Evolutionary conservation across 2,888 invertebrate genomes (phyloP), one percentile per base, ranked within the genome.

Genomic region (Troides oblongomaculatus): DNA sequence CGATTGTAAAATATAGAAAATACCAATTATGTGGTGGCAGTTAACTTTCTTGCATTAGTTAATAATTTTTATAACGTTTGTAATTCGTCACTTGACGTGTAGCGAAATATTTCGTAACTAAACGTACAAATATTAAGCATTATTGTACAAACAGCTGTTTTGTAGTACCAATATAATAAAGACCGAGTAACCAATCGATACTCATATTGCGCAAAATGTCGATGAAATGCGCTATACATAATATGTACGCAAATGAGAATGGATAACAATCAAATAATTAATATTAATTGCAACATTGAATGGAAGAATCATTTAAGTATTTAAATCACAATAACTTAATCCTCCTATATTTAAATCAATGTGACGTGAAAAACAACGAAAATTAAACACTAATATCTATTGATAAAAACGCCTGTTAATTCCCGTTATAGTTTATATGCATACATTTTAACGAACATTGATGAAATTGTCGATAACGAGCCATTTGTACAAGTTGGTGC

Each of bases 161-260:
- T 89, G 81, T 85, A 87, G 86, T 83, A 83, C 6, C 81, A 77
- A 77, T 82, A 81, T 82, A 89, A 86, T 85, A 89, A 83, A 10
- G 81, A 89, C 86, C 86, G 84, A 84, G 84, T 84, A 83, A 81
- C 79, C 83, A 88, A 92, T 92, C 92, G 89, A 92, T 92, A 92
- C 87, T 81, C 84, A 84, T 85, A 90, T 84, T 92, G 92, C 92
- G 92, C 91, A 92, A 91, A 92, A 89, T 90, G 88, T 86, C 86
- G 87, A 83, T 79, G 83, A 89, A 89, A 86, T 89, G 90, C 86
- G 89, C 86, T 88, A 85, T 78, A 76, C 78, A 75, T 81, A 79
- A 58, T 67, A 79, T 68, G 61, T 39, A 64, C 78, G 76, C 76
- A 79, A 70, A 79, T 76, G 74, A 78, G 79, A 81, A 79, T 64